These are phyloP conservation scores for Myanophis thanlyinensis DNA, from an alignment of 2,113 vertebrate genomes.

Conservation along the genomic window DNA sequence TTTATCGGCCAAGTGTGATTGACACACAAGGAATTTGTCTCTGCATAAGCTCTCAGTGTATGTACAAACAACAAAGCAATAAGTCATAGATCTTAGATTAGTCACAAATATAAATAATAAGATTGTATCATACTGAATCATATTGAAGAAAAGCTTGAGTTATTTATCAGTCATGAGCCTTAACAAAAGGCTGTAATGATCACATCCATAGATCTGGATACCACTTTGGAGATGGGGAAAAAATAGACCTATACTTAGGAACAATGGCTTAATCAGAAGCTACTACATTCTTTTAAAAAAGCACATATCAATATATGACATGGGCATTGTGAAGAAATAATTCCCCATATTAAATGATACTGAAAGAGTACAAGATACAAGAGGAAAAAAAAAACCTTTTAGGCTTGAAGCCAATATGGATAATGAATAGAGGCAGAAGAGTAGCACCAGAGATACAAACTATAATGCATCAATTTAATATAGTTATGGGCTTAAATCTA, in stretches of 20 bases:
- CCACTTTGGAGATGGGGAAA: background rate
- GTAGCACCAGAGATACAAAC: background rate
- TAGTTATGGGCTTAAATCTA: background rate
- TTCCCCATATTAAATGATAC: constrained; percentile 3
- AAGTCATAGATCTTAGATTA: background rate
- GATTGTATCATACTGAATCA: background rate
- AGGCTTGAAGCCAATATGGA: background rate
- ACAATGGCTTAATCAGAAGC: constrained; percentile 4
- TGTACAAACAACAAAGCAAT: background rate
- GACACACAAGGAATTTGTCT: background rate
- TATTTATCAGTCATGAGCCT: constrained; percentile 30
- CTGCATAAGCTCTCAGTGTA: background rate
- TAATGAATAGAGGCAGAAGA: constrained; percentile 12
- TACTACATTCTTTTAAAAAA: constrained; percentile 4
- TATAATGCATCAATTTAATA: background rate
- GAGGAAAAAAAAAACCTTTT: background rate
- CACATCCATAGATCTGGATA: background rate
- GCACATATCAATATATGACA: background rate
- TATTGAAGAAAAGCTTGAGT: constrained; percentile 31
- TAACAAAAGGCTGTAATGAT: background rate
- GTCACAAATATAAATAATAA: background rate
- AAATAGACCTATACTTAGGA: background rate
- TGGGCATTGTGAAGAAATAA: background rate
- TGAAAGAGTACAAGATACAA: background rate
- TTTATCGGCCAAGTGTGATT: background rate